Base-by-base conservation (phyloP, 2,888 invertebrate species). In the Taphrorychus bicolor region DNA sequence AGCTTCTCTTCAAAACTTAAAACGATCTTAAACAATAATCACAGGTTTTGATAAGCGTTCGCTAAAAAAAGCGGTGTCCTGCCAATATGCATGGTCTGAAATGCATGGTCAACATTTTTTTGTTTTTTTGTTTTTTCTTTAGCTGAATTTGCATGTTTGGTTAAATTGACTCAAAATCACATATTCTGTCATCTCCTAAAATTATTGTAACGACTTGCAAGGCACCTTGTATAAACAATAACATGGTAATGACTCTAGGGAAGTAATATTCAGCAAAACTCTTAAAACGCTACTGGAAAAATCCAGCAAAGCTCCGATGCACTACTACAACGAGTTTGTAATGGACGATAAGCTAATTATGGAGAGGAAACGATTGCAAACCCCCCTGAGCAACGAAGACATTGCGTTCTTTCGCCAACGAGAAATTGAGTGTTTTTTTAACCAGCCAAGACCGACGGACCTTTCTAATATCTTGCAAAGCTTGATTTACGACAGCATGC, bases 211-310 rank as follows among this genome's bases (percentile, higher is more conserved):
- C n/a, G n/a, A n/a, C n/a, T n/a, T n/a, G n/a, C n/a, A n/a, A n/a
- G n/a, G n/a, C n/a, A n/a, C n/a, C n/a, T n/a, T n/a, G n/a, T n/a
- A n/a, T n/a, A n/a, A n/a, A n/a, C n/a, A n/a, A n/a, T n/a, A n/a
- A n/a, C n/a, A n/a, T n/a, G n/a, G n/a, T n/a, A n/a, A n/a, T n/a
- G 18, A 17, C 77, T 77, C 71, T 59, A 84, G 84, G 73, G 79
- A 82, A 61, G 80, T 80, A 17, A 32, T 83, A 11, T 79, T 79
- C 23, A 78, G 78, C 59, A 73, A 75, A 21, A 32, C 71, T 17
- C 81, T 83, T 65, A 62, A 72, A 14, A 62, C 74, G 17, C 49
- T 73, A 2, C 9, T 79, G 4, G 45, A 72, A 24, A 70, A 59
- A 11, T 71, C 72, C 22, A 65, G 66, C 5, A 63, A 73, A 18